A percentile compares a stretch with the other conserved stretches of the same genome.
Conservation (phyloP, 2,113 vertebrate genomes). For the Coreoperca whiteheadi region DNA sequence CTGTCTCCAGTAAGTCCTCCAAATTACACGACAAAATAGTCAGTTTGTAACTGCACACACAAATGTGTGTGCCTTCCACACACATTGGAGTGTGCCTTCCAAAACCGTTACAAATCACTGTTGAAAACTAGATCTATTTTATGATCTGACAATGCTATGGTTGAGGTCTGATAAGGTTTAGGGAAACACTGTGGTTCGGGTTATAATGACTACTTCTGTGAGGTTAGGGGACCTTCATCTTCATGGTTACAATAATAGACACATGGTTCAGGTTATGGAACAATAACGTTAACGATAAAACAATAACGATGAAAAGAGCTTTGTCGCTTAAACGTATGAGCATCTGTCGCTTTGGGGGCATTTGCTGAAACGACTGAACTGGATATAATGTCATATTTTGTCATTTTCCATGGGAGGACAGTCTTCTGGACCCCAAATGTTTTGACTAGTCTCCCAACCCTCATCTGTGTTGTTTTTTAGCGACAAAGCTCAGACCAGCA, state of each 20-base stretch:
- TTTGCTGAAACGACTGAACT: not conserved
- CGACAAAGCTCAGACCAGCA: not conserved
- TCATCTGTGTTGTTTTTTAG: not conserved
- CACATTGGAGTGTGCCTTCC: too few species aligned
- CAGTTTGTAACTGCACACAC: not conserved
- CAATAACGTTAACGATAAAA: not conserved
- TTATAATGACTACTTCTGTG: not conserved
- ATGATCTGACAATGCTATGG: not conserved
- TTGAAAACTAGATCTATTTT: not conserved
- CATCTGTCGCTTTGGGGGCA: not conserved
- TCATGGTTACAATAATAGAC: slow-evolving; percentile 11
- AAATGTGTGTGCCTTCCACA: too few species aligned
- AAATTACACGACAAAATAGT: not conserved
- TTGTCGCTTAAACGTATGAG: not conserved
- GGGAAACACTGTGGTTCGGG: slow-evolving; percentile 2
- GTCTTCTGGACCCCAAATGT: not conserved
- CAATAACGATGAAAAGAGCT: too few species aligned
- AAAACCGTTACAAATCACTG: not conserved
- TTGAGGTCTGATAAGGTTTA: not conserved
- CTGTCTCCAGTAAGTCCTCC: not conserved
- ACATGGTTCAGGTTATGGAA: not conserved
- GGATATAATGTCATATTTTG: too few species aligned
- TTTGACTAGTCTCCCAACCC: not conserved
- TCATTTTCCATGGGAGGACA: too few species aligned
- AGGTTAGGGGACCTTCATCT: not conserved